Conservation (phyloP, 1,140 invertebrate genomes). For the Philopotamus ludificatus region DNA sequence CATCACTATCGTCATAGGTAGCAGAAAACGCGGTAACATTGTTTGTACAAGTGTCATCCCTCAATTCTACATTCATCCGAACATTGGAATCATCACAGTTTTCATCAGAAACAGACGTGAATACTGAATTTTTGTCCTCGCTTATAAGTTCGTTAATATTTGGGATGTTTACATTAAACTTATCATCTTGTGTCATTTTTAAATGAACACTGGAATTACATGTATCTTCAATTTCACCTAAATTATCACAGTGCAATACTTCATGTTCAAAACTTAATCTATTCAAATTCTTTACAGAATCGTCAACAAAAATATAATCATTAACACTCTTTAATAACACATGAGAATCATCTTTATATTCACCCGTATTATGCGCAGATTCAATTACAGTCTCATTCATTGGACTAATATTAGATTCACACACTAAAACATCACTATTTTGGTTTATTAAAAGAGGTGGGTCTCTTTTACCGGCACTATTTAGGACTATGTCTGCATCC, state of each 20-base stretch:
- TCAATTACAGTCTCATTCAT: background rate
- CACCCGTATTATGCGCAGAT: background rate
- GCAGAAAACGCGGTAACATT: slow-evolving; percentile 19
- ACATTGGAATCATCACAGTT: slow-evolving; percentile 23
- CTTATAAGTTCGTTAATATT: background rate
- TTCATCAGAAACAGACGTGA: background rate
- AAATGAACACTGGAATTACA: background rate
- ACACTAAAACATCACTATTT: too few species aligned
- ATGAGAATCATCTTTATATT: background rate
- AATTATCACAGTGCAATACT: slow-evolving; percentile 26
- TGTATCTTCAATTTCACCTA: slow-evolving; percentile 21
- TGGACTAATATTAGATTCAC: too few species aligned
- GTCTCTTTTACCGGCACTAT: too few species aligned
- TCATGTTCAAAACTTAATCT: slow-evolving; percentile 6
- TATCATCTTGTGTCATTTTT: slow-evolving; percentile 15
- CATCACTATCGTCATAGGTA: background rate
- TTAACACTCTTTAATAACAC: background rate
- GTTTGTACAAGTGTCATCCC: background rate
- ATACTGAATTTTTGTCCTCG: background rate
- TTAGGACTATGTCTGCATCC: too few species aligned
- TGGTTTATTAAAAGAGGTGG: too few species aligned
- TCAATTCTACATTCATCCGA: slow-evolving; percentile 12
- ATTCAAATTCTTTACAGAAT: background rate
- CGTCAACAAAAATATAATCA: background rate
- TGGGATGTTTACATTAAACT: background rate